Evolutionary conservation across 2,888 invertebrate species (phyloP).

Genomic region (Drosophila nigritarsus): DNA sequence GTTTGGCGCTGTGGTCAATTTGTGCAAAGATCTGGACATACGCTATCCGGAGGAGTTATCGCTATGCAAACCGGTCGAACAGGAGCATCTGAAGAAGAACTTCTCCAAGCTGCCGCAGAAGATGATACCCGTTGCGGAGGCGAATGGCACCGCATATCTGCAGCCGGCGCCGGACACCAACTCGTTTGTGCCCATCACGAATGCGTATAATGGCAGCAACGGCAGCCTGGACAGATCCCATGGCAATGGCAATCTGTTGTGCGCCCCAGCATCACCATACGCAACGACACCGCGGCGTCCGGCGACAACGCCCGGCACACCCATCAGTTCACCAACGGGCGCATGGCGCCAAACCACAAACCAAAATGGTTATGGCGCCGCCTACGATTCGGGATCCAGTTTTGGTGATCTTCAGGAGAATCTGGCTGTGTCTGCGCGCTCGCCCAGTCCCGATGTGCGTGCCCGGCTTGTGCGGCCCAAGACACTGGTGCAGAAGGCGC

Average conservation of each 20-base stretch:
- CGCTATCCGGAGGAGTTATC: conserved; percentile 98
- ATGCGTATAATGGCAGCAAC: conserved; percentile 89
- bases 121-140: conserved; percentile 80
- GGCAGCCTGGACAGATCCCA: conserved; percentile 87
- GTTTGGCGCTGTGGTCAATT: conserved; percentile 91
- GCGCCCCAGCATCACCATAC: conserved; percentile 86
- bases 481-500: conserved; percentile 94
- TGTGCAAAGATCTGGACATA: conserved; percentile 96
- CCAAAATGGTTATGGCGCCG: conserved; percentile 82
- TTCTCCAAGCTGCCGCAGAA: conserved; percentile 89
- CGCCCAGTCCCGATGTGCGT: conserved; percentile 92
- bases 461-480: conserved; percentile 93
- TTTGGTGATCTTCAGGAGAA: conserved; percentile 86
- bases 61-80: conserved; percentile 94
- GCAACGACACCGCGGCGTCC: conserved; percentile 84
- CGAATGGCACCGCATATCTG: conserved; percentile 82
- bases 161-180: conserved; percentile 90
- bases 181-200: conserved; percentile 92
- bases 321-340: conserved; percentile 90
- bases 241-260: conserved; percentile 84
- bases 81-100: conserved; percentile 93
- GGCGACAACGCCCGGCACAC: conserved; percentile 85
- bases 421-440: conserved; percentile 93
- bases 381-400: conserved; percentile 84
- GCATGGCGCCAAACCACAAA: conserved; percentile 82